phyloP scores from a whole-genome alignment of 64 coral and sea anemone species.

The Montipora efflorescens region DNA sequence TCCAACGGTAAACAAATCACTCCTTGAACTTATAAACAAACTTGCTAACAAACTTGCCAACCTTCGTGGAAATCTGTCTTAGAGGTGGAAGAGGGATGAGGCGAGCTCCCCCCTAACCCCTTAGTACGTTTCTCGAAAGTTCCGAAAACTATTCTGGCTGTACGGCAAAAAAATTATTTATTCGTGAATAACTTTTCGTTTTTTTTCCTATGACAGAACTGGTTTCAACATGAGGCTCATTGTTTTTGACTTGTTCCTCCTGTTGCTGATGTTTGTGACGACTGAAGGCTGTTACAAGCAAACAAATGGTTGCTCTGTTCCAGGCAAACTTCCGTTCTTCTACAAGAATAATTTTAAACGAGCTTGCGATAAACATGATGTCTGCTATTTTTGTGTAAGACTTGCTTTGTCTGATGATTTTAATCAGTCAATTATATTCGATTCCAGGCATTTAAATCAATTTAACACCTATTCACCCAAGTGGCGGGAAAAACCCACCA shows the following conservation, averaged over 20 bases:
- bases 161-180: background rate
- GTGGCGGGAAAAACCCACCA: too few species aligned
- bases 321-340: constrained; percentile 40
- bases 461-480: too few species aligned
- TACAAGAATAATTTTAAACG: constrained; percentile 67
- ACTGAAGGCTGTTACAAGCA: background rate
- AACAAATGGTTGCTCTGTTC: constrained; percentile 58
- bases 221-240: background rate
- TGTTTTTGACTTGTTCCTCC: background rate
- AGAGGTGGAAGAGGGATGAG: too few species aligned
- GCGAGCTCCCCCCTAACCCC: too few species aligned
- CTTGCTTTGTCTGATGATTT: background rate
- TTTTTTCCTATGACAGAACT: background rate
- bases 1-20: too few species aligned
- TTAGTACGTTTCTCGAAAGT: too few species aligned
- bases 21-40: too few species aligned
- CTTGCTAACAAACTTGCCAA: too few species aligned
- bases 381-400: constrained; percentile 77
- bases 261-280: background rate
- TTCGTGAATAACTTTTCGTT: background rate
- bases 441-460: too few species aligned
- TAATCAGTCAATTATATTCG: too few species aligned
- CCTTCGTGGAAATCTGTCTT: too few species aligned
- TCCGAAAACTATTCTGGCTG: too few species aligned
- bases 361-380: constrained; percentile 71